Base-by-base conservation (phyloP, 2,888 invertebrate genomes). In the Pteria penguin region DNA sequence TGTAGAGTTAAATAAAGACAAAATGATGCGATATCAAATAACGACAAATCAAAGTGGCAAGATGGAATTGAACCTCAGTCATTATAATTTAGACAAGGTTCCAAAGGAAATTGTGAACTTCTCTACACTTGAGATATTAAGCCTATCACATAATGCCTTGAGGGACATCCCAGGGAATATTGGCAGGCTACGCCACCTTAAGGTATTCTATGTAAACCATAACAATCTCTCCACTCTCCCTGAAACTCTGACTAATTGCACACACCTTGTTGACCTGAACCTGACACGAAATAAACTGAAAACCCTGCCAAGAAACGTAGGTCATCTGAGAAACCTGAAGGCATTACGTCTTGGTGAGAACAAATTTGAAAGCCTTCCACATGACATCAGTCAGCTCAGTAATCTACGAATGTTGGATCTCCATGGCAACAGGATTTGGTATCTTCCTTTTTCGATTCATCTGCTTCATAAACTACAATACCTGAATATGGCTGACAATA, bases 171-270 rank as follows among this genome's bases (percentile, higher is more conserved):
- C 90, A 1, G 73, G 80, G 18, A 84, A 84, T 26, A 84, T 91
- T 27, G 84, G 87, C 14, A 78, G 87, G 57, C 82, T 91, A 27
- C 81, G 87, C 8, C 85, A 85, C 31, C 72, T 91, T 61, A 83
- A 84, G 68, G 80, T 85, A 18, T 82, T 91, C 8, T 82, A 88
- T 67, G 80, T 87, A 2, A 81, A 87, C 26, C 76, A 86, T 62
- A 91, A 91, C 70, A 78, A 81, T 2, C 72, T 91, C 29, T 73
- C 76, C 31, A 68, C 78, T 55, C 71, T 91, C 4, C 90, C 90
- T 2, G 89, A 90, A 70, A 91, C 91, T 0, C 54, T 91, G 5
- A 84, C 86, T 70, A 91, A 91, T 84, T 90, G 90, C 68, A 82
- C 82, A 8, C 85, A 87, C 31, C 78, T 90, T 62, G 66, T 79